Evolutionary conservation across 2,888 invertebrate genomes (phyloP).

Genomic region (Entomobrya proxima): DNA sequence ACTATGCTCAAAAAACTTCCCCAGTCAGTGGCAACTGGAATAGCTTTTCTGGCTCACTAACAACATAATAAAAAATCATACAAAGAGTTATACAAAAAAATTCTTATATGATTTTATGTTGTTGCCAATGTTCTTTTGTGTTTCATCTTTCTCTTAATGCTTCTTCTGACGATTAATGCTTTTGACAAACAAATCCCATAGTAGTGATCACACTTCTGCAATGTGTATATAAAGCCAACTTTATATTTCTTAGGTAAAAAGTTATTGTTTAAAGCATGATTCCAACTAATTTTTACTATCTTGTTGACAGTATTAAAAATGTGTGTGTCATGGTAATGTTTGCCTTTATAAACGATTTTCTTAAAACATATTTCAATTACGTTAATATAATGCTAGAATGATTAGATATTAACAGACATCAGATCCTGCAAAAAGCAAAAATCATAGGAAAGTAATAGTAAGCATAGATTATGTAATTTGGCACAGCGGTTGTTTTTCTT

Average conservation of each 20-base stretch:
- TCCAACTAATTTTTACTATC: conserved; percentile 56
- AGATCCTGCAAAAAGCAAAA: too few species aligned
- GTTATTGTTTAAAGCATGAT: conserved; percentile 58
- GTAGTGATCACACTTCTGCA: conserved; percentile 53
- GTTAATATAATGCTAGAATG: background rate
- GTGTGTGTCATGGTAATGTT: background rate
- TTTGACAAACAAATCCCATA: conserved; percentile 67
- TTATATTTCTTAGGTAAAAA: conserved; percentile 63
- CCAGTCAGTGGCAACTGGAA: background rate
- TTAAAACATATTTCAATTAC: background rate
- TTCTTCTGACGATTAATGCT: conserved; percentile 63
- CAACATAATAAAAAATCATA: background rate
- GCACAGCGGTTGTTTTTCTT: conserved; percentile 13
- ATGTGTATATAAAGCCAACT: conserved; percentile 39
- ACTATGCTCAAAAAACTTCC: background rate
- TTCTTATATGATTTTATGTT: too few species aligned
- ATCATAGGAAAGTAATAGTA: background rate
- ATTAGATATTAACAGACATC: too few species aligned
- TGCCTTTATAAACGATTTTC: background rate
- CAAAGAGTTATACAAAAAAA: conserved; percentile 20
- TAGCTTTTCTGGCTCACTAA: background rate
- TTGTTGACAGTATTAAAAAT: background rate
- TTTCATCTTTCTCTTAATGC: conserved; percentile 38
- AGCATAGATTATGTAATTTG: conserved; percentile 2
- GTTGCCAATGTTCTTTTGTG: conserved; percentile 53